Evolutionary conservation across 2,888 invertebrate species (phyloP), one percentile per base, ranked within the genome.

Genomic region (Noctua comes): DNA sequence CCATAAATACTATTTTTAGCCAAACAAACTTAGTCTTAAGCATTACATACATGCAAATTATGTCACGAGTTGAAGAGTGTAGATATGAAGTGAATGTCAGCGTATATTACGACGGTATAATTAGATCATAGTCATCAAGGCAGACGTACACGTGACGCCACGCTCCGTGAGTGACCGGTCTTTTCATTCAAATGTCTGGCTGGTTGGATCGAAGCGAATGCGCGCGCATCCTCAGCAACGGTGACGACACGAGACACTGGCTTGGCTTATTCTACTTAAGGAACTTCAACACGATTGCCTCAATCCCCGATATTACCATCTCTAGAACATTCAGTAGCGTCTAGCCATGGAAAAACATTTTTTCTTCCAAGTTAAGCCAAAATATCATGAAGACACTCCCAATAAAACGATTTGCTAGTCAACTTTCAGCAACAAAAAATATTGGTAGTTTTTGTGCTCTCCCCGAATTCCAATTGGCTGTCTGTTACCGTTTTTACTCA

Each of bases 191-290:
- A 92, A 89, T 90, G 90, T 88, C 87, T 90, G 91, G 88, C 86
- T 88, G 82, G 80, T 73, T 90, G 95, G 96, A 96, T 96, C 96
- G 96, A 95, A 94, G 94, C 86, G 88, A 83, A 71, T 96, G 96
- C 96, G 96, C 96, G 96, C 96, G 96, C 96, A 96, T 76, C 81
- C 85, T 80, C 82, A 81, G 85, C 80, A 83, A 80, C 86, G 84
- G 84, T 89, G 87, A 89, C 90, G 88, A 88, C 85, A 90, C 88
- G 80, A 89, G 87, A 88, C 87, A 88, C 83, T 88, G 84, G 86
- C 73, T 90, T 83, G 88, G 88, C 87, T 87, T 86, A 85, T 85
- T 85, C 75, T 83, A 88, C 90, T 88, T 89, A 90, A 91, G 91
- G 90, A 84, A 84, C 74, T 86, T 73, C 54, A 74, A 74, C 68